Evolutionary conservation across 2,797 vertebrate genomes (phyloP).

Genomic region (Ibycter americanus): DNA sequence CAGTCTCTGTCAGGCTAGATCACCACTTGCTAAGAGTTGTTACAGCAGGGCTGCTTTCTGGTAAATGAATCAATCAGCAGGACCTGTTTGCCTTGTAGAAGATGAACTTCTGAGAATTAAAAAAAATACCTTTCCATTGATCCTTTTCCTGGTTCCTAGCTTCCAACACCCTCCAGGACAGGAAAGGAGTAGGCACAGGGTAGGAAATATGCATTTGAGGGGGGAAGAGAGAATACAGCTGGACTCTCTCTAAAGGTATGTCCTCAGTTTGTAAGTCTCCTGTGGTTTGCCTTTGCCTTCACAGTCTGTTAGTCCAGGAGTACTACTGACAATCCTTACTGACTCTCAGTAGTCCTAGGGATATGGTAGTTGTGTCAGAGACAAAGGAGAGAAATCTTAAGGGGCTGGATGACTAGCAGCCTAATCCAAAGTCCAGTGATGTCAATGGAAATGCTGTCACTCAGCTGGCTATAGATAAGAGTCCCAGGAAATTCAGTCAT

Average conservation of each 20-base stretch:
- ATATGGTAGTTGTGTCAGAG: neutral
- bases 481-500: neutral
- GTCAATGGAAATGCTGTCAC: neutral
- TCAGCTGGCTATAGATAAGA: neutral
- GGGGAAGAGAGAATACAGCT: neutral
- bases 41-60: neutral
- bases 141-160: neutral
- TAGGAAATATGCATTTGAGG: neutral
- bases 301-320: neutral
- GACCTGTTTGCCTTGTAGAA: neutral
- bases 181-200: neutral
- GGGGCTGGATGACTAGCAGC: neutral
- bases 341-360: neutral
- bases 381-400: neutral
- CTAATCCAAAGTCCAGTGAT: neutral
- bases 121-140: neutral
- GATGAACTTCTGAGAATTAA: neutral
- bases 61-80: neutral
- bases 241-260: neutral
- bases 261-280: neutral
- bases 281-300: neutral
- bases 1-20: neutral
- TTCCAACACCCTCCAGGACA: neutral
- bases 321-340: neutral
- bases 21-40: neutral